Evolutionary conservation across 2,888 invertebrate genomes (phyloP).

Genomic region (Tupiocoris notatus): DNA sequence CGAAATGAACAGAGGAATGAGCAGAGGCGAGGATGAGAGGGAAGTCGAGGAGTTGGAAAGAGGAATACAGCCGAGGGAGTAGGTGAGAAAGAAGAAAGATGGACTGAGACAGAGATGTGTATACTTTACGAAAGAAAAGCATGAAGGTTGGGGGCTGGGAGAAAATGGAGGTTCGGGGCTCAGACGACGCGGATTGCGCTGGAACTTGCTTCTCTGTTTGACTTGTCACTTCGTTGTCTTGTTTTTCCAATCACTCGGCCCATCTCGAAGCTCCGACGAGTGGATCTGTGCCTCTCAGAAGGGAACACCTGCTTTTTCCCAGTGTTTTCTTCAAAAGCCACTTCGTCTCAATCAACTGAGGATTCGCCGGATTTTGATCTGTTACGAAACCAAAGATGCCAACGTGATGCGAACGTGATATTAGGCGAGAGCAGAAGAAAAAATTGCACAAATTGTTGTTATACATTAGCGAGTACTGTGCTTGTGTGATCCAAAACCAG

Average conservation of each 20-base stretch:
- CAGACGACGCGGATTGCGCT: not conserved
- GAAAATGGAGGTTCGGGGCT: not conserved
- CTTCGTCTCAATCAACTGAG: not conserved
- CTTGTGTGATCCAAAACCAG: too few species aligned
- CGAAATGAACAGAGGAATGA: not conserved
- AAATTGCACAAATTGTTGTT: too few species aligned
- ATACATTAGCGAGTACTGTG: too few species aligned
- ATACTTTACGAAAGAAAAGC: not conserved
- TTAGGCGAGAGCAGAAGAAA: too few species aligned
- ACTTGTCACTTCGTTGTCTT: constrained; percentile 36
- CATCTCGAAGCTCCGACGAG: too few species aligned
- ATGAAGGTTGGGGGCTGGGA: not conserved
- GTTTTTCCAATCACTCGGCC: constrained; percentile 31
- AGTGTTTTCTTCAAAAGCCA: not conserved
- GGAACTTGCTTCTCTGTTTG: constrained; percentile 7
- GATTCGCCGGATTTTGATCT: too few species aligned
- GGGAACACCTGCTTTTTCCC: not conserved
- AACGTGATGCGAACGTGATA: too few species aligned
- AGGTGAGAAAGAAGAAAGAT: too few species aligned
- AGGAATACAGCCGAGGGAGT: too few species aligned
- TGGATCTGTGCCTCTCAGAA: too few species aligned
- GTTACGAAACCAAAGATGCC: too few species aligned
- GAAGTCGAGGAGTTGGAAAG: not conserved
- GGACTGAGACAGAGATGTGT: not conserved
- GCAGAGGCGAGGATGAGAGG: not conserved